Conservation (phyloP, 1,140 invertebrate genomes). For the Ceratina australensis region DNA sequence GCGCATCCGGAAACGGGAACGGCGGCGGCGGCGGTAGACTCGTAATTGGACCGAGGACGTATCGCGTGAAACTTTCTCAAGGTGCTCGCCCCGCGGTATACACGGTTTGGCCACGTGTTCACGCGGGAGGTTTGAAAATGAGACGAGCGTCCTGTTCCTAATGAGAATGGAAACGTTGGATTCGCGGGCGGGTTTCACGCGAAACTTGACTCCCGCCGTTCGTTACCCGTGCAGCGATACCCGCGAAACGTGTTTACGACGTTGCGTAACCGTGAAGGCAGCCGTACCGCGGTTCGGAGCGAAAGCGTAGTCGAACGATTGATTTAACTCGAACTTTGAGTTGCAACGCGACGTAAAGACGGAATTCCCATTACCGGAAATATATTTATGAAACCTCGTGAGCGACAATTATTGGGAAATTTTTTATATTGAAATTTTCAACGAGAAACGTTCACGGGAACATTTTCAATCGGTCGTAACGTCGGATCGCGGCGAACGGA, state of each 20-base stretch:
- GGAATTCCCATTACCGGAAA: no score
- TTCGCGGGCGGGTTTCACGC: neutral
- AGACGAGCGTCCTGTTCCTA: neutral
- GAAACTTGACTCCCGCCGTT: neutral
- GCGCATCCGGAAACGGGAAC: neutral
- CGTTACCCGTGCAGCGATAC: neutral
- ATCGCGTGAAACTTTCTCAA: slow-evolving; percentile 10
- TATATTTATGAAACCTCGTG: no score
- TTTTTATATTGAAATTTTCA: no score
- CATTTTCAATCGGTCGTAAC: slow-evolving; percentile 55
- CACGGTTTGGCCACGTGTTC: neutral
- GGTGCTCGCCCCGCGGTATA: neutral
- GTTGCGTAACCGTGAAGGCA: neutral
- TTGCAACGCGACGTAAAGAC: no score
- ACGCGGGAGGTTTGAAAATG: slow-evolving; percentile 9
- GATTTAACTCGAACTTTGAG: no score
- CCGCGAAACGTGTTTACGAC: neutral
- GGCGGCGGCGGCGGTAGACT: neutral
- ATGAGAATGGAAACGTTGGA: neutral
- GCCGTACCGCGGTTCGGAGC: neutral
- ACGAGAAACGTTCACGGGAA: slow-evolving; percentile 31
- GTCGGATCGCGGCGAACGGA: slow-evolving; percentile 54
- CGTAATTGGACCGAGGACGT: slow-evolving; percentile 22
- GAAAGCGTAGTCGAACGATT: neutral
- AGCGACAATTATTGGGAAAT: no score